Conservation (phyloP, 2,113 vertebrate species). For the Phaethon lepturus region DNA sequence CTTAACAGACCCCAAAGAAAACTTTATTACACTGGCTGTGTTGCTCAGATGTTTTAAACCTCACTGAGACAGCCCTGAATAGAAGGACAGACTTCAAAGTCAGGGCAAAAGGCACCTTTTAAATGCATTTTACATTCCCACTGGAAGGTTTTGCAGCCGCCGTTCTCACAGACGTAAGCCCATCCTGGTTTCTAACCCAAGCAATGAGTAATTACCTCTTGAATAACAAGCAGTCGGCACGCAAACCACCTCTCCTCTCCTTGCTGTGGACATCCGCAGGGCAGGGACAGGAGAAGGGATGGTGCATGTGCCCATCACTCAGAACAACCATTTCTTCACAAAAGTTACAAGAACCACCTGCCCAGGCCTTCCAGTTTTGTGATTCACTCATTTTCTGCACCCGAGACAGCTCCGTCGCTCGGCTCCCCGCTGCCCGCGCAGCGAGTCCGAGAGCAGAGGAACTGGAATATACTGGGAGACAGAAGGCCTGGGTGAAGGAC, state of each 20-base stretch:
- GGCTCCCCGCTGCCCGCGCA: neutral
- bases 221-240: neutral
- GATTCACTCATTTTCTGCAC: neutral
- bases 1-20: slow-evolving; percentile 1
- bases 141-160: neutral
- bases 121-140: neutral
- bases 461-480: neutral
- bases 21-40: neutral
- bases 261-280: neutral
- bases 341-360: neutral
- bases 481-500: neutral
- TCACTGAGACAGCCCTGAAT: neutral
- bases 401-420: neutral
- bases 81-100: slow-evolving; percentile 50
- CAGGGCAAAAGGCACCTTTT: slow-evolving; percentile 1
- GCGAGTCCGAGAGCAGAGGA: neutral
- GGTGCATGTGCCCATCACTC: accelerated
- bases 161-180: neutral
- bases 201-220: slow-evolving; percentile 17
- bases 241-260: neutral
- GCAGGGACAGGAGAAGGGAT: neutral
- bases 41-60: neutral
- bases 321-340: neutral
- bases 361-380: neutral
- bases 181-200: slow-evolving; percentile 40